These are phyloP conservation scores for Pteria penguin DNA, from an alignment of 2,888 invertebrate genomes.

Conservation along the genomic window DNA sequence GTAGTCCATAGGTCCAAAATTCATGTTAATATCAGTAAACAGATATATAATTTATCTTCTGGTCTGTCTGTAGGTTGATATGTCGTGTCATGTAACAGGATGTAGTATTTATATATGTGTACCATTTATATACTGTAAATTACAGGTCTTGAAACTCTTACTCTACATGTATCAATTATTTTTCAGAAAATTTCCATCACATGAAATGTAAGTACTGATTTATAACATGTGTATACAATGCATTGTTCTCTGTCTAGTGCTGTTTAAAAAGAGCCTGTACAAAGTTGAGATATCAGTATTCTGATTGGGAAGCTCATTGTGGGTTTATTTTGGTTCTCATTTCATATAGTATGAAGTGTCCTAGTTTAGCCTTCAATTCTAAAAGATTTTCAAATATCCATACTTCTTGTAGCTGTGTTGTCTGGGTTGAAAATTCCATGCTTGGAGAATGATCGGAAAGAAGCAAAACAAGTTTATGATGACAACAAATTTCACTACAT, in stretches of 20 bases:
- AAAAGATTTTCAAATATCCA: not conserved
- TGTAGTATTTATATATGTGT: too few species aligned
- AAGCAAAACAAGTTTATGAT: constrained; percentile 92
- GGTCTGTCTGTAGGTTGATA: too few species aligned
- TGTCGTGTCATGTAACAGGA: too few species aligned
- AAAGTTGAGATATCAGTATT: not conserved
- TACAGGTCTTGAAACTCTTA: too few species aligned
- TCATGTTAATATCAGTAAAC: too few species aligned
- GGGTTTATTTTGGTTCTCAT: constrained; percentile 1
- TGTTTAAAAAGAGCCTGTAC: not conserved
- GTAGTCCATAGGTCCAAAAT: too few species aligned
- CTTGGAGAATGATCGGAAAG: constrained; percentile 92
- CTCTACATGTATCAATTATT: constrained; percentile 43
- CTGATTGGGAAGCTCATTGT: not conserved
- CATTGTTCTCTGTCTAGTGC: not conserved
- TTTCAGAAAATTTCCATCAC: constrained; percentile 95
- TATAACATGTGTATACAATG: not conserved
- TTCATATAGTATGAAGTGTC: not conserved
- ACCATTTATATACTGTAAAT: too few species aligned
- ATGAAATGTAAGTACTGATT: constrained; percentile 85
- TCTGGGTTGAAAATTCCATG: constrained; percentile 94
- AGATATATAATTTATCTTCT: too few species aligned
- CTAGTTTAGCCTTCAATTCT: not conserved
- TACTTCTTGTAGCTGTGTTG: constrained; percentile 85
- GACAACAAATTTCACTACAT: constrained; percentile 95